Base-by-base conservation (phyloP, 2,888 invertebrate species). In the Parelbella ahira region DNA sequence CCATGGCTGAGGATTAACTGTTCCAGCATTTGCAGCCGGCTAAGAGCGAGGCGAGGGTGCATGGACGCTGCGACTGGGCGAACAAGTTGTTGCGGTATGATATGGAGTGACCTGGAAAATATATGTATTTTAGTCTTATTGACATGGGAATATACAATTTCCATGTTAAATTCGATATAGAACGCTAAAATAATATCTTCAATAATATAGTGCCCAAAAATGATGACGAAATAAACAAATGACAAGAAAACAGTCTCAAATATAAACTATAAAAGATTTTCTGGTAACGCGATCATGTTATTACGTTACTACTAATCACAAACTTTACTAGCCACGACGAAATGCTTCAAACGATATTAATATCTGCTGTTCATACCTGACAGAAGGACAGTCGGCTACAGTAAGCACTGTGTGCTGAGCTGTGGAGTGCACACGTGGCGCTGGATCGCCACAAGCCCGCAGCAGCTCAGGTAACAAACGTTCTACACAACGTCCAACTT, bases 351-450 rank as follows among this genome's bases (percentile, higher is more conserved):
- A n/a, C n/a, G n/a, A n/a, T n/a, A n/a, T n/a, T n/a, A n/a, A n/a
- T n/a, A n/a, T n/a, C n/a, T n/a, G n/a, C n/a, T n/a, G n/a, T n/a
- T 15, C 8, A 5, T 3, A 91, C 92, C 92, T 90, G 43, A 95
- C 94, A 64, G 92, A 93, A 12, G 93, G 92, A 59, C 94, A 94
- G 54, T 94, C 94, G 0, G 95, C 95, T 67, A 96, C 93, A 45
- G 94, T 94, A 12, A 96, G 89, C 47, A 96, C 94, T 0, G 95
- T 95, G 63, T 96, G 95, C 48, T 94, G 94, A 0, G 96, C 96
- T 60, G 96, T 92, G 49, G 95, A 95, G 67, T 96, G 95, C 37
- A 95, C 93, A 12, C 96, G 88, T 0, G 95, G 93, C 0, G 95
- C 95, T 0, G 95, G 94, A 75, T 97, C 97, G 0, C 96, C 96